Evolutionary conservation across 2,797 vertebrate genomes (phyloP).

Genomic region (Anguilla anguilla): DNA sequence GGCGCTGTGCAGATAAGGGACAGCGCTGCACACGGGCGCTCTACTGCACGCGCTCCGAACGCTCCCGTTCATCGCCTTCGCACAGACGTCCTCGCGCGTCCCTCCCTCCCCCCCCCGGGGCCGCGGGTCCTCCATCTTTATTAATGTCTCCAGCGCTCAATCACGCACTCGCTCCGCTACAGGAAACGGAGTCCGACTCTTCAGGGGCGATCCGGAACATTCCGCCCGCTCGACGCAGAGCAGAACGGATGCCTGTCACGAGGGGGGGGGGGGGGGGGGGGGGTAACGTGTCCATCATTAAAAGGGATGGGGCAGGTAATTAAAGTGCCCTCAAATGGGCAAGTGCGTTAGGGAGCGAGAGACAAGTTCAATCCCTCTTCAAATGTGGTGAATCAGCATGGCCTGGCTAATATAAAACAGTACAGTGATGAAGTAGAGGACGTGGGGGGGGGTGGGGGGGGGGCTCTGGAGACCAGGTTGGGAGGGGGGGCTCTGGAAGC

Average conservation of each 20-base stretch:
- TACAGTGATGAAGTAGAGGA: too few species aligned
- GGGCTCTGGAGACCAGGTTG: too few species aligned
- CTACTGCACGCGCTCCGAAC: not conserved
- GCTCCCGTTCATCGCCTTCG: not conserved
- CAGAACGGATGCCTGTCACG: not conserved
- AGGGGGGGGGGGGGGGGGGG: not conserved
- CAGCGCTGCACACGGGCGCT: not conserved
- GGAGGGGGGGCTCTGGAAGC: too few species aligned
- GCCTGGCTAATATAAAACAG: too few species aligned
- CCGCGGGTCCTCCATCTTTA: conserved; percentile 9
- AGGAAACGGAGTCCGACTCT: not conserved
- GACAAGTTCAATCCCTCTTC: not conserved
- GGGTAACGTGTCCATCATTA: not conserved
- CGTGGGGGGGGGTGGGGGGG: too few species aligned
- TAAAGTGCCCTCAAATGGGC: not conserved
- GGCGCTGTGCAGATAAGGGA: not conserved
- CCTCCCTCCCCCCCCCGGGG: not conserved
- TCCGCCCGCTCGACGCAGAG: not conserved
- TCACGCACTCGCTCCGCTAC: not conserved
- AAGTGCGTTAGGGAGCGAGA: not conserved
- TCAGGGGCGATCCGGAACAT: not conserved
- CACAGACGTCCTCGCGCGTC: conserved; percentile 9
- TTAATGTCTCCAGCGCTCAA: conserved; percentile 12
- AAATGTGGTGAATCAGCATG: not conserved
- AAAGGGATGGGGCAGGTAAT: not conserved